Base-by-base conservation (phyloP, 2,888 invertebrate species). In the Trichogramma dendrolimi region DNA sequence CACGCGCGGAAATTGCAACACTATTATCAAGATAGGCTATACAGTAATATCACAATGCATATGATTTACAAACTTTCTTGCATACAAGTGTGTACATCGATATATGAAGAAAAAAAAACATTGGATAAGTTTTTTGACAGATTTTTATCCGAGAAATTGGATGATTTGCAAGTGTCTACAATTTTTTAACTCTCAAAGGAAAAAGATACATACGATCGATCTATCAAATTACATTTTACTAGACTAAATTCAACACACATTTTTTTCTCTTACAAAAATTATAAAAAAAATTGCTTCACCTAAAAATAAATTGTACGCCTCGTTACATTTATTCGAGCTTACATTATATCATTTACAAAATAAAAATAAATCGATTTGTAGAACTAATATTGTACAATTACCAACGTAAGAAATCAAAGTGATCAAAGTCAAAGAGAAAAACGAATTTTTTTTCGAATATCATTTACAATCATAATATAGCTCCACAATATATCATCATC, bases 11-110 rank as follows among this genome's bases (percentile, higher is more conserved):
- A 67, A 69, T 69, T 69, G 71, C 74, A 75, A 75, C 70, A 75
- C 75, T 74, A 72, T 66, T 76, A 76, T 27, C 72, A 75, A 75
- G 72, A 65, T 75, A 75, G 73, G 74, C 77, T 79, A 78, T 74
- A 78, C 72, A 78, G 72, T 79, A 78, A 78, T 79, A 79, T 79
- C 78, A 79, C 78, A 79, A 77, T 78, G 76, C 75, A 78, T 27
- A 27, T 77, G 77, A 77, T 78, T 78, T 74, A 75, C 73, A 76
- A 65, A 74, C 73, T 75, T 66, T 75, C 72, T 27, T 27, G 27
- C 27, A 67, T 74, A 74, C 71, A 74, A 73, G 71, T 73, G 72
- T 74, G 71, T 70, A 70, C 49, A 70, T 71, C 71, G 72, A 62
- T 58, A 60, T 54, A 55, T 60, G 53, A 62, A 58, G 58, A 55